Base-by-base conservation (phyloP, 2,888 invertebrate genomes). In the Magallana nippona region DNA sequence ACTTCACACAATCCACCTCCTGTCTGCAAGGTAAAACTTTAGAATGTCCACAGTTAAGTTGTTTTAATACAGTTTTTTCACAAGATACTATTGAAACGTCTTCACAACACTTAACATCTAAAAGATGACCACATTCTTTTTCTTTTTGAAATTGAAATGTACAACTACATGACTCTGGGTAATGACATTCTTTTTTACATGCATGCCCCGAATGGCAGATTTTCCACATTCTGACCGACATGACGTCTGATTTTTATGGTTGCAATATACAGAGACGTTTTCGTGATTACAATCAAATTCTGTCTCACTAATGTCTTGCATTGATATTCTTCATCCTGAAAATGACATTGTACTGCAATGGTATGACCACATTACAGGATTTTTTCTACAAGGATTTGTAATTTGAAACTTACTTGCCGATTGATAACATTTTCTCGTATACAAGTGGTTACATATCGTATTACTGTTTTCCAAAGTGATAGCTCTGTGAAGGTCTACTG, bases 301-400 rank as follows among this genome's bases (percentile, higher is more conserved):
- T 62, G 62, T 19, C 62, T 2, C 10, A 62, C 62, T 22, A 10
- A 2, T 10, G n/a, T 19, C 62, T 19, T 19, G 11, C 62, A 62
- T 19, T 11, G 62, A 19, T 8, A 22, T 62, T 19, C 19, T 62
- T 62, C 62, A 1, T 19, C 11, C 10, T 62, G 62, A 22, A 22
- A 22, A 62, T 62, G n/a, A 19, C 62, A 62, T 22, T 8, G n/a
- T 11, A 62, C 11, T 62, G 0, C 62, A 62, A 62, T 62, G 8
- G 11, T 19, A 19, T 62, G 84, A 2, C 84, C 84, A 27, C 84
- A 84, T 10, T 32, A 0, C 22, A 84, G 62, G 19, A 15, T 19
- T 60, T 81, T 81, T 13, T 60, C 22, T 10, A 84, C 62, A 84
- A 15, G 55, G 17, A 19, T 62, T 60, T n/a, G 10, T 1, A 11